Evolutionary conservation across 2,888 invertebrate species (phyloP).

Genomic region (Cyrtodaria siliqua): DNA sequence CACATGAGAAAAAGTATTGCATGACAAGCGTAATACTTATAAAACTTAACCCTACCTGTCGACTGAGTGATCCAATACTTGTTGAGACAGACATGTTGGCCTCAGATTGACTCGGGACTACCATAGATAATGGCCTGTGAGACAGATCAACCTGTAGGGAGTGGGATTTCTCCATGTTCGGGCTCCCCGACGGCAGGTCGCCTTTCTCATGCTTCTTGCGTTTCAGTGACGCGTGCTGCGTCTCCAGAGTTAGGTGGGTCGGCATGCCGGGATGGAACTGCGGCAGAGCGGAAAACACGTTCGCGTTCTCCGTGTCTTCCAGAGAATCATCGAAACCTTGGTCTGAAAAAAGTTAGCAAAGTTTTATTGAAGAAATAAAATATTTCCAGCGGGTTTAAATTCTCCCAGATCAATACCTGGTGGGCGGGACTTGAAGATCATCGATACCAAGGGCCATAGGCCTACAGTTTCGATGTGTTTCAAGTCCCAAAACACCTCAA

Average conservation of each 20-base stretch:
- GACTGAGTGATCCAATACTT: constrained; percentile 81
- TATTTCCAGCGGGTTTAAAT: too few relatives aligned
- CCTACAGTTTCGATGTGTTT: too few relatives aligned
- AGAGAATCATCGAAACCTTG: constrained; percentile 71
- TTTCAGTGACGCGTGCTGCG: constrained; percentile 87
- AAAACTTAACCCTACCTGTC: constrained; percentile 80
- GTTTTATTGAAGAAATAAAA: too few relatives aligned
- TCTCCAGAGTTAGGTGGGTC: constrained; percentile 80
- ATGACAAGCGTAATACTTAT: too few relatives aligned
- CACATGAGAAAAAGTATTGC: too few relatives aligned
- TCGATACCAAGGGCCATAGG: too few relatives aligned
- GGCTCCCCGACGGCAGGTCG: constrained; percentile 83
- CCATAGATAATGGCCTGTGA: constrained; percentile 85
- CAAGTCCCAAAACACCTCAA: too few relatives aligned
- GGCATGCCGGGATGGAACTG: constrained; percentile 46
- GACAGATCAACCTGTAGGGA: constrained; percentile 85
- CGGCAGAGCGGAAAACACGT: constrained; percentile 75
- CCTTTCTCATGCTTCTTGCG: constrained; percentile 85
- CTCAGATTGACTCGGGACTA: constrained; percentile 84
- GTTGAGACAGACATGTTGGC: constrained; percentile 82
- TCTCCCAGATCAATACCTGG: too few relatives aligned
- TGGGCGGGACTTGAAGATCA: too few relatives aligned
- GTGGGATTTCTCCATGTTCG: constrained; percentile 86
- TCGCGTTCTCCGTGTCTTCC: constrained; percentile 83
- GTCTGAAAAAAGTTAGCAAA: too few relatives aligned